Evolutionary conservation across 1,140 invertebrate species (phyloP).

Genomic region (Drosophila nigromelanica): DNA sequence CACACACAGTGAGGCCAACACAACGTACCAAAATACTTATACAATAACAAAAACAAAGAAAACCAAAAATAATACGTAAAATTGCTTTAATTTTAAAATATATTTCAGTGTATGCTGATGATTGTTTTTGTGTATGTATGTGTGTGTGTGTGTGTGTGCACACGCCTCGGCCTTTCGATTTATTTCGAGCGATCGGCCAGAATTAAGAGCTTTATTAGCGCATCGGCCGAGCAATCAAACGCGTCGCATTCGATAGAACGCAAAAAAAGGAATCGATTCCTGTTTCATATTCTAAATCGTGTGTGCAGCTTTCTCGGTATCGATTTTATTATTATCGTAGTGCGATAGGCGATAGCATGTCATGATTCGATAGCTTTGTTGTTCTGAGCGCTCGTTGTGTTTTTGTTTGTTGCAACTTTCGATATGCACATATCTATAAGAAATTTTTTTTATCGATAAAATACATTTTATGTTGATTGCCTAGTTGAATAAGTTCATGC

Average conservation of each 20-base stretch:
- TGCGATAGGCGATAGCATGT: background rate
- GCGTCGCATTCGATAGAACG: slow-evolving; percentile 39
- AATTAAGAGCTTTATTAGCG: slow-evolving; percentile 72
- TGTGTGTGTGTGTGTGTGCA: slow-evolving; percentile 31
- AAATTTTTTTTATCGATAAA: no score
- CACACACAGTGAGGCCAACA: background rate
- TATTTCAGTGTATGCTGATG: slow-evolving; percentile 58
- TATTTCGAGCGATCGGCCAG: slow-evolving; percentile 70
- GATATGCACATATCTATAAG: no score
- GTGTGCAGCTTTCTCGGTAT: background rate
- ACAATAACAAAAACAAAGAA: slow-evolving; percentile 60
- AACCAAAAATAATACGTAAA: slow-evolving; percentile 67
- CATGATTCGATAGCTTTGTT: background rate
- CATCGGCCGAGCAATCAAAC: slow-evolving; percentile 50
- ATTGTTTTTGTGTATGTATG: slow-evolving; percentile 6
- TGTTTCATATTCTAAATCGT: background rate
- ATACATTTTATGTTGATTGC: no score
- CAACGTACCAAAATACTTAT: slow-evolving; percentile 56
- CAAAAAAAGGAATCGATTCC: slow-evolving; percentile 23
- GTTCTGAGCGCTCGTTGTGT: background rate
- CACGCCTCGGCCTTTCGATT: slow-evolving; percentile 57
- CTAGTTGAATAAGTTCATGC: no score
- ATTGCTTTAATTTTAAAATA: slow-evolving; percentile 74
- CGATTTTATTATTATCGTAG: slow-evolving; percentile 3
- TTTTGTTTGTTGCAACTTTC: background rate